Conservation (phyloP, 2,888 invertebrate genomes). For the Eueremaeus valkanovi region DNA sequence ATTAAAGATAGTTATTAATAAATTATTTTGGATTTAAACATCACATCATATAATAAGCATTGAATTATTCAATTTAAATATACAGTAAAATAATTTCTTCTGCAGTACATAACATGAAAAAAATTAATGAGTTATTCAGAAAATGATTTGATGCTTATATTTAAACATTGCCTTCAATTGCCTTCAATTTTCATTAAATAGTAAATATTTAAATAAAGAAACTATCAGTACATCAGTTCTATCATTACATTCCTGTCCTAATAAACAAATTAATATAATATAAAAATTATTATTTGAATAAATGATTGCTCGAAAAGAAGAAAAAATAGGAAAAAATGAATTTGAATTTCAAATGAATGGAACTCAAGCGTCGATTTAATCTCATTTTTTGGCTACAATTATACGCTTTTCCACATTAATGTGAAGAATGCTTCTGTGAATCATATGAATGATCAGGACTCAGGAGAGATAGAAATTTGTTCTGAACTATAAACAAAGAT, state of each 20-base stretch:
- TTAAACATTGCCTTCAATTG: too few species aligned
- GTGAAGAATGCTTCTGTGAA: neutral
- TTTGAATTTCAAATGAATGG: neutral
- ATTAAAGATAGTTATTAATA: too few species aligned
- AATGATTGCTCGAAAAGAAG: neutral
- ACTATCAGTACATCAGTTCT: neutral
- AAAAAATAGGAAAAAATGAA: neutral
- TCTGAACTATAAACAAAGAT: neutral
- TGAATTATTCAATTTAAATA: too few species aligned
- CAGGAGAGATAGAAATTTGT: neutral
- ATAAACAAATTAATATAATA: neutral
- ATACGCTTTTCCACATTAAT: too few species aligned
- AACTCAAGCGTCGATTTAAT: slow-evolving; percentile 10
- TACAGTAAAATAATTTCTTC: too few species aligned
- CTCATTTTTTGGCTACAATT: neutral
- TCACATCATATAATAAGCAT: too few species aligned
- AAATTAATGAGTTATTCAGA: too few species aligned
- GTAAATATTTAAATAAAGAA: neutral
- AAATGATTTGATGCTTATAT: too few species aligned
- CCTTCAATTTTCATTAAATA: neutral
- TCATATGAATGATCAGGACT: neutral
- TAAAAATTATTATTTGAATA: neutral
- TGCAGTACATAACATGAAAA: too few species aligned
- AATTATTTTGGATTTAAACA: too few species aligned
- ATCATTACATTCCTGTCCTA: neutral